Evolutionary conservation across 2,888 invertebrate genomes (phyloP).

Genomic region (Drosophila tripunctata): DNA sequence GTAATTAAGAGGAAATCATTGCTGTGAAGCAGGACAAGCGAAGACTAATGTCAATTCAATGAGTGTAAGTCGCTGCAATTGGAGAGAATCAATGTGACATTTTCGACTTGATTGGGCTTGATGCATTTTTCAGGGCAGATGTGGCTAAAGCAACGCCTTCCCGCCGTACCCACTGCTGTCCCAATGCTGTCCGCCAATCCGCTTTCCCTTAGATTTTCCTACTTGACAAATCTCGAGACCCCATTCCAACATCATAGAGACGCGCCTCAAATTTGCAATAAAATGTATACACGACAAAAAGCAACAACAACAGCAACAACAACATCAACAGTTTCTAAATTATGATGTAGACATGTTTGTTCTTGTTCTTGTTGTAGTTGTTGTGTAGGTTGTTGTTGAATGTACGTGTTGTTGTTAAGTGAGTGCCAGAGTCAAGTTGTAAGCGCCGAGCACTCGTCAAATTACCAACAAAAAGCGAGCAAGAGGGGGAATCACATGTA

Average conservation of each 20-base stretch:
- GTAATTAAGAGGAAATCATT: slow-evolving; percentile 16
- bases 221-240: background rate
- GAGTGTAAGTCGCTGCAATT: slow-evolving; percentile 2
- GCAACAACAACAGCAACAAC: slow-evolving; percentile 40
- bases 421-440: slow-evolving; percentile 77
- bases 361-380: slow-evolving; percentile 26
- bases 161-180: background rate
- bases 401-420: slow-evolving; percentile 49
- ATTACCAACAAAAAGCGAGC: slow-evolving; percentile 61
- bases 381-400: slow-evolving; percentile 8
- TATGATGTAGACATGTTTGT: slow-evolving; percentile 41
- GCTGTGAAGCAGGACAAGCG: background rate
- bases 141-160: slow-evolving; percentile 53
- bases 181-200: background rate
- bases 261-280: slow-evolving; percentile 64
- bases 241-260: no score
- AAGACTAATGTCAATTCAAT: background rate
- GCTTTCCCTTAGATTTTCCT: background rate
- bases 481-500: background rate
- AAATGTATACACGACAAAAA: slow-evolving; percentile 61
- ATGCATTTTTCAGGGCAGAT: slow-evolving; percentile 66
- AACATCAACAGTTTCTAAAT: slow-evolving; percentile 34
- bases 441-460: slow-evolving; percentile 62
- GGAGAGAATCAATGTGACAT: slow-evolving; percentile 2
- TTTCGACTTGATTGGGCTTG: slow-evolving; percentile 19